These are phyloP conservation scores for Microtus richardsoni DNA, from an alignment of 2,113 vertebrate species.

Conservation along the genomic window DNA sequence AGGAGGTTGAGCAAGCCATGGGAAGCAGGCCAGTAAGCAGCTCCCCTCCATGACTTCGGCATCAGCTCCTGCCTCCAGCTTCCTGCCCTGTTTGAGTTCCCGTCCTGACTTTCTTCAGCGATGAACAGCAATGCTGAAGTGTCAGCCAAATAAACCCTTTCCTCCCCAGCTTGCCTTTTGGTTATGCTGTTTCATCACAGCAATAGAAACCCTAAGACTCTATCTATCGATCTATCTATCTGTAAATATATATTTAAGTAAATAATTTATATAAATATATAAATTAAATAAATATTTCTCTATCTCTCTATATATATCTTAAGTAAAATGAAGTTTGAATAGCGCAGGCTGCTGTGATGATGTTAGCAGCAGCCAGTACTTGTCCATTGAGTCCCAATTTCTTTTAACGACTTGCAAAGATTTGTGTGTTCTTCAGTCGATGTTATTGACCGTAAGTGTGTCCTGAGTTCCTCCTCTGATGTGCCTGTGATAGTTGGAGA, in stretches of 20 bases:
- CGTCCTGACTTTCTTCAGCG: not conserved
- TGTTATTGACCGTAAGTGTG: constrained; percentile 94
- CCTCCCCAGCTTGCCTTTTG: not conserved
- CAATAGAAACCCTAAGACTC: not conserved
- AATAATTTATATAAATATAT: constrained; percentile 5
- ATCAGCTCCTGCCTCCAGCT: not conserved
- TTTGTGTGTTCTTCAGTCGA: constrained; percentile 97
- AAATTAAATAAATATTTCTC: too few relatives aligned
- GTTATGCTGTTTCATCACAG: not conserved
- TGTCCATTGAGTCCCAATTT: constrained; percentile 93
- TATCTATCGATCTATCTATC: not conserved
- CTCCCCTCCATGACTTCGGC: too few relatives aligned
- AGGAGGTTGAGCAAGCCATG: not conserved
- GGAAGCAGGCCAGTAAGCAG: not conserved
- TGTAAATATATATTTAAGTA: too few relatives aligned
- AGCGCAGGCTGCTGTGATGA: constrained; percentile 95
- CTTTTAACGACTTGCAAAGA: constrained; percentile 94
- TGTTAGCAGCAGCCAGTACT: constrained; percentile 94
- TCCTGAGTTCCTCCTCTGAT: constrained; percentile 96
- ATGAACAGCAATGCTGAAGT: not conserved
- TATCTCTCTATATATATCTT: constrained; percentile 10
- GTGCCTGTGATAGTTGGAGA: constrained; percentile 96
- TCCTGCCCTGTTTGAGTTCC: too few relatives aligned
- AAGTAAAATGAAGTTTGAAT: constrained; percentile 95
- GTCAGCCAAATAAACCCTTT: not conserved